Evolutionary conservation across 2,797 vertebrate species (phyloP), one percentile per base, ranked within the genome.

Genomic region (Rhinichthys osculus): DNA sequence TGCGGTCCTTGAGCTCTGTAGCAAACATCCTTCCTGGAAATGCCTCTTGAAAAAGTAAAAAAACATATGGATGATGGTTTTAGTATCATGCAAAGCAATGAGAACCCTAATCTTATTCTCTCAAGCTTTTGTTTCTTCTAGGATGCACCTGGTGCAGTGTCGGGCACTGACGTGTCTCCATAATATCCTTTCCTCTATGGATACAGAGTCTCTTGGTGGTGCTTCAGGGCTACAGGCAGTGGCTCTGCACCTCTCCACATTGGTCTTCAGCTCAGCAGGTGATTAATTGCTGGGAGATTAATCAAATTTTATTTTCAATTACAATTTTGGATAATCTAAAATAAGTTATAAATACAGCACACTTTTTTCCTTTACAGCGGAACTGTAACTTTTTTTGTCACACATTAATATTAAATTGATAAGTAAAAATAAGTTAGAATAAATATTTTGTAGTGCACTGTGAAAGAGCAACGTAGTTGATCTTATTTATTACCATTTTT

Each of bases 101-200:
- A 44, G 69, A 84, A 57, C 6, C 1, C 2, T 67, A 11, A 30
- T 38, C n/a, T 52, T 73, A 62, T 0, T 9, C 7, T 14, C 35
- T 76, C 7, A 3, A 72, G 23, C 27, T 80, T 80, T 57, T 74
- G 62, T 69, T 78, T 88, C 38, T 92, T 92, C 62, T 87, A 99
- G 98, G 84, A 95, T 99, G 94, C 95, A 93, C 76, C 93, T 95
- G 0, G 93, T 99, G 21, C 98, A 99, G 91, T 97, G 95, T 73
- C 95, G 98, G 85, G 98, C 98, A 2, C 94, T 99, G 86, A 96
- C 96, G 0, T 98, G 98, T 90, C 96, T 99, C 64, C 97, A 99
- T 64, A 99, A 96, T 89, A 96, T 99, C 67, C 93, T 99, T 80
- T 96, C 97, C 79, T 93, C 95, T 83, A 96, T 99, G 92, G 97